Base-by-base conservation (phyloP, 2,797 vertebrate species). In the Steatocranus sp. region DNA sequence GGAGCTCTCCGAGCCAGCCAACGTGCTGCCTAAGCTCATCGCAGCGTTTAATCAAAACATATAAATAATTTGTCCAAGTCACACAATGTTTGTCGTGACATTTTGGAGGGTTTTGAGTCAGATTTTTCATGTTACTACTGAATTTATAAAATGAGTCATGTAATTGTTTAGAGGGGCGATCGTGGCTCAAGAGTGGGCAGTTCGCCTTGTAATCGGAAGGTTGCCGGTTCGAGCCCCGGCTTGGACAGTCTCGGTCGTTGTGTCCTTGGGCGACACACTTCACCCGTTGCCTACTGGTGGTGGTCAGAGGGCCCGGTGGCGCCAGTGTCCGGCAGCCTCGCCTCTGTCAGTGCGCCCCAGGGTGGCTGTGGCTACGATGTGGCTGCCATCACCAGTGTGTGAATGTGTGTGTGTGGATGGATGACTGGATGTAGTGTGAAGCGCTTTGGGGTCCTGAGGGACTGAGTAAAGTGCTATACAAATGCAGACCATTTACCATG, bases 391-490 rank as follows among this genome's bases (percentile, higher is more conserved):
- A 27, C 51, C 12, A 3, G 3, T 27, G 23, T 3, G 51, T 54
- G 12, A 0, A 8, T 25, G 27, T 30, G 27, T 30, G 27, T 30
- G 4, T 0, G 11, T 14, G 20, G 1, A 4, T 53, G 49, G n/a
- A n/a, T n/a, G n/a, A 12, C 0, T 23, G 50, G 0, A 1, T 25
- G 1, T 54, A 7, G 30, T 32, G 12, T 54, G 0, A 15, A 54
- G 51, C 0, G 0, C 51, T 8, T 54, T 15, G 12, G 7, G 4
- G 23, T 54, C 12, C 23, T 15, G 3, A 0, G 12, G 23, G 1
- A 27, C 7, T 0, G 2, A 32, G 2, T 1, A 53, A 53, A 54
- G 7, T 0, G 3, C 12, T 14, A 0, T 9, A 56, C 0, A 56
- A 4, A 56, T 0, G 10, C 53, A 56, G 53, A 0, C 25, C 25